Evolutionary conservation across 1,140 invertebrate species (phyloP), one percentile per base, ranked within the genome.

Genomic region (Eubasilissa regina): DNA sequence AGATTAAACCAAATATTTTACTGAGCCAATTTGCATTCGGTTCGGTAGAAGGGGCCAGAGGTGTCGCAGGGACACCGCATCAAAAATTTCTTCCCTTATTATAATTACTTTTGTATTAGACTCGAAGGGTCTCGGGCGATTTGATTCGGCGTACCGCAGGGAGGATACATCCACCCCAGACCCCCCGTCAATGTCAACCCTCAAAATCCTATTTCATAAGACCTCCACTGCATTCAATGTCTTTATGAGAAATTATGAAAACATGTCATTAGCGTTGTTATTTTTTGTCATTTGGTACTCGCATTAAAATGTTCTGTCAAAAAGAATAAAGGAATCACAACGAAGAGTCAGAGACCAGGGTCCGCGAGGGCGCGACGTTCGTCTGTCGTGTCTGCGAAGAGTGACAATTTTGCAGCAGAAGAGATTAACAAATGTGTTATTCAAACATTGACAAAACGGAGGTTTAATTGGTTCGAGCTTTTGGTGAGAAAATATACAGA

Each of bases 101-200:
- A 78, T 81, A 81, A 81, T 81, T 81, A 76, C 72, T 81, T 78
- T 81, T 70, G 76, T 48, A 81, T 81, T 81, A 78, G 73, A 35
- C 73, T 44, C 75, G 21, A 81, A 45, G 75, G 51, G 56, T 45
- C 60, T 62, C 48, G 35, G 64, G 47, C 70, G 79, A 81, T 75
- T 66, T 60, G 60, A 55, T 78, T 53, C 64, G 76, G 77, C 76
- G 21, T 70, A 81, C 80, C 80, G 53, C 80, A 81, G 74, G 68
- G 75, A 80, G 68, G 75, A 72, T 73, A 66, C 51, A 48, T n/a
- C 62, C 60, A n/a, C 55, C 60, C 25, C 43, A 35, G 60, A 80
- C 78, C 78, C 25, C 78, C 66, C 62, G 43, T 70, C 66, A 70
- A 9, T 48, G 45, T 45, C 66, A 73, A 55, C 48, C 48, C 70